Percentiles rank a stretch among this genome's conserved stretches.
Conservation (phyloP, 2,113 vertebrate genomes). For the Notiomystis cincta region DNA sequence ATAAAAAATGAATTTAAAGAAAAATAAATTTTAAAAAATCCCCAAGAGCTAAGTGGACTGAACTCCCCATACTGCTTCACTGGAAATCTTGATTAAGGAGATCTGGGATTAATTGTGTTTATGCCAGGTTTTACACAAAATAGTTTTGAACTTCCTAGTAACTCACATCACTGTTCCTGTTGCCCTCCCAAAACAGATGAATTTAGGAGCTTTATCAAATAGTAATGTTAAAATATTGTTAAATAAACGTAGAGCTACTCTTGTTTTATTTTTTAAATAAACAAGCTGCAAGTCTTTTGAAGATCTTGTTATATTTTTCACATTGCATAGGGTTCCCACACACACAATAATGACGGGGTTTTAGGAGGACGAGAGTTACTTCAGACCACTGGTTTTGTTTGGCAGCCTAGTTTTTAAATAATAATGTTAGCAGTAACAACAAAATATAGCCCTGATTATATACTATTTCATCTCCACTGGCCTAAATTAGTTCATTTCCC, state of each 20-base stretch:
- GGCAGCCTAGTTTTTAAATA: slow-evolving; percentile 55
- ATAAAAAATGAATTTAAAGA: not conserved
- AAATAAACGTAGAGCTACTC: not conserved
- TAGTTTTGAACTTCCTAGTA: not conserved
- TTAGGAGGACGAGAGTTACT: slow-evolving; percentile 55
- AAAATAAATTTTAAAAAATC: not conserved
- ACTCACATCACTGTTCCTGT: not conserved
- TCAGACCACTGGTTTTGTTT: slow-evolving; percentile 56
- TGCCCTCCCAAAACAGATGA: not conserved
- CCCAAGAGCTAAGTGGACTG: not conserved
- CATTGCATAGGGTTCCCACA: not conserved
- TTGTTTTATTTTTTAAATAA: not conserved
- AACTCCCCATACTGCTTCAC: not conserved
- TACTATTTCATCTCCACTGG: slow-evolving; percentile 1
- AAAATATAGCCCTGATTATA: slow-evolving; percentile 71
- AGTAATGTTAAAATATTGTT: not conserved
- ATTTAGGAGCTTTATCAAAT: not conserved
- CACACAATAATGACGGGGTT: slow-evolving; percentile 61
- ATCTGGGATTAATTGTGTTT: not conserved
- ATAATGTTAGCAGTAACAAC: slow-evolving; percentile 69
- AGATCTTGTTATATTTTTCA: not conserved
- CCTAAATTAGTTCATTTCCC: slow-evolving; percentile 9
- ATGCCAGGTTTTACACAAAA: not conserved
- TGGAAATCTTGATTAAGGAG: not conserved
- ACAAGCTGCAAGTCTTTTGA: not conserved